Evolutionary conservation across 2,797 vertebrate genomes (phyloP).

Genomic region (Acanthopagrus latus): DNA sequence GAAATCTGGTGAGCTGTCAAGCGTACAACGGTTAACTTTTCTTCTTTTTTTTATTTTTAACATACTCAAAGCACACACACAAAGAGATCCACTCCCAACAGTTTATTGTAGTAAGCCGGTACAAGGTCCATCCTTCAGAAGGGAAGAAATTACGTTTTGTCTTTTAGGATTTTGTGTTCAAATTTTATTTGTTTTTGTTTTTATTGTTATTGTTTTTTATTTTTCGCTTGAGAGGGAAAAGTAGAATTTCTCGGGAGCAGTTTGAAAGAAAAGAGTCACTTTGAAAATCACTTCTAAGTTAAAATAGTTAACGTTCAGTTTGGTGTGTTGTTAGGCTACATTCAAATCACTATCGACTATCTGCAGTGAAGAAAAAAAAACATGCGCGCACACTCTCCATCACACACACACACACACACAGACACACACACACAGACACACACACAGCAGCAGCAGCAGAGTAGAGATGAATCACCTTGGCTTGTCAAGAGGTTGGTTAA

Average conservation of each 20-base stretch:
- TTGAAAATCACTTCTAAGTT: constrained; percentile 67
- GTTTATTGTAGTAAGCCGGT: constrained; percentile 46
- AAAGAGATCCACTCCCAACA: constrained; percentile 47
- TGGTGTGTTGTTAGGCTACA: constrained; percentile 65
- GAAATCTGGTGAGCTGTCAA: constrained; percentile 80
- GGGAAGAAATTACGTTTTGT: constrained; percentile 48
- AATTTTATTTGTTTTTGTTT: constrained; percentile 32
- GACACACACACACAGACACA: constrained; percentile 26
- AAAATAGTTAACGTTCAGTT: constrained; percentile 72
- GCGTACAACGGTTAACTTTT: constrained; percentile 67
- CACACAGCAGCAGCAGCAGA: constrained; percentile 41
- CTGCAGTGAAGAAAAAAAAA: constrained; percentile 46
- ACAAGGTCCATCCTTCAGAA: constrained; percentile 40
- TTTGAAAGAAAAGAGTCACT: constrained; percentile 64
- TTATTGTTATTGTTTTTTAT: constrained; percentile 58
- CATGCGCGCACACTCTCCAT: constrained; percentile 18
- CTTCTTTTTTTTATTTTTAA: neutral
- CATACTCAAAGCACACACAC: constrained; percentile 52
- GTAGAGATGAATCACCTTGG: constrained; percentile 82
- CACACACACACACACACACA: constrained; percentile 14
- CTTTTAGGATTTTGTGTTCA: constrained; percentile 49
- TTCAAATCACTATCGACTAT: constrained; percentile 60
- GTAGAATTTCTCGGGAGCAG: constrained; percentile 53
- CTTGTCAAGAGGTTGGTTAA: constrained; percentile 84
- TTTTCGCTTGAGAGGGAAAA: constrained; percentile 38